phyloP scores from a whole-genome alignment of 1,140 invertebrate species.

The Brachionus koreanus region DNA sequence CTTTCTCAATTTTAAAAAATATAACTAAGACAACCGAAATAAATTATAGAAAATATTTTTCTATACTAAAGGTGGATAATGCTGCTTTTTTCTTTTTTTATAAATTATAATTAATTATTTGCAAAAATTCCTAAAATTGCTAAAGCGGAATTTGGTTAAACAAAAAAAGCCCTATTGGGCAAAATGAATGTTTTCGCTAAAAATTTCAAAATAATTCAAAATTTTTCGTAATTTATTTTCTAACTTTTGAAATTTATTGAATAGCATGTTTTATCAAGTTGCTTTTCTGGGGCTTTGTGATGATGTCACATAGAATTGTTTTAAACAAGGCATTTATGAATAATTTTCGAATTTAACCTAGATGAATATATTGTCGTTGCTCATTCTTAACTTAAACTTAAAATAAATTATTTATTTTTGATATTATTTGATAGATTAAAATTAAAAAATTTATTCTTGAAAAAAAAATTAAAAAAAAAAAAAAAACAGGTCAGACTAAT shows the following conservation, averaged over 20 bases:
- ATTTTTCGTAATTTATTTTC: background rate
- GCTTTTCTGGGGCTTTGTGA: background rate
- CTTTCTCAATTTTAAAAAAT: background rate
- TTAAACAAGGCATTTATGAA: no score
- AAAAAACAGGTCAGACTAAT: no score
- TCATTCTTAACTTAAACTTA: no score
- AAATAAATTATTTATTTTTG: no score
- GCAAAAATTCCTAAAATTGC: background rate
- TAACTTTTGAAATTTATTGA: background rate
- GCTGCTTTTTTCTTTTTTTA: no score
- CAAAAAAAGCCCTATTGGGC: background rate
- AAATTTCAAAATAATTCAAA: background rate
- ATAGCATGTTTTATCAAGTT: background rate
- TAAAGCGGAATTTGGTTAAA: background rate
- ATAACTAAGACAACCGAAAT: constrained; percentile 38
- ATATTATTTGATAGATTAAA: no score
- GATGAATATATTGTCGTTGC: no score
- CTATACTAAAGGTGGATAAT: background rate
- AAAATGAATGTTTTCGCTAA: background rate
- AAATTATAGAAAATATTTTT: constrained; percentile 17
- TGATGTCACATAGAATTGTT: background rate
- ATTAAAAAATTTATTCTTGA: no score
- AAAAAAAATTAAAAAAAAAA: no score
- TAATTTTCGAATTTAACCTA: no score
- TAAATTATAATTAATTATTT: constrained; percentile 27